Percentiles rank a stretch among this genome's conserved stretches.
Conservation (phyloP, 2,797 vertebrate genomes). For the Sus cebifrons region DNA sequence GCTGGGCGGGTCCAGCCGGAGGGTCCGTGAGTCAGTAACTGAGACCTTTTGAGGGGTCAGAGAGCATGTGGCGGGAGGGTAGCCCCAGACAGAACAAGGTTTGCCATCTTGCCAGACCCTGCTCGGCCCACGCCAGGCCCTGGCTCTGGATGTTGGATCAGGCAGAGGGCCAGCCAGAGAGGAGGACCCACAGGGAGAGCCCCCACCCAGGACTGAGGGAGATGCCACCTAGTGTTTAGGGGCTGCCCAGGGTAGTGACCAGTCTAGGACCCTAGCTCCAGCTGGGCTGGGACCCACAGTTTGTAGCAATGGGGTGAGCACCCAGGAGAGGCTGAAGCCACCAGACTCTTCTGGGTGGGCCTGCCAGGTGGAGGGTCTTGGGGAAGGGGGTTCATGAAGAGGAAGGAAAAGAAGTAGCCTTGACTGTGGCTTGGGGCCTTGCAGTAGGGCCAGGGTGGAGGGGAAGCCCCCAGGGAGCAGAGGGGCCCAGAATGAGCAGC, state of each 20-base stretch:
- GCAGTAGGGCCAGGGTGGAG: background rate
- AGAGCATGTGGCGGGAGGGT: background rate
- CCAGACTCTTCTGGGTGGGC: background rate
- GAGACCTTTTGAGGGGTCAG: conserved; percentile 23
- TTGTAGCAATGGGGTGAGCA: background rate
- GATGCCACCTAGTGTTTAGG: background rate
- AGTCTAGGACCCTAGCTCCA: background rate
- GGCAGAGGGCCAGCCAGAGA: background rate
- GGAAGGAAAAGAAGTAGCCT: background rate
- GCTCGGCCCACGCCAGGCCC: background rate
- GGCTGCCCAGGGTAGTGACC: background rate
- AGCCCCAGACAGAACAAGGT: background rate
- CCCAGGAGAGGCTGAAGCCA: background rate
- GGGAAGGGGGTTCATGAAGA: background rate
- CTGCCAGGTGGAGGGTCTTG: background rate
- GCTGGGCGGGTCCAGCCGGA: background rate
- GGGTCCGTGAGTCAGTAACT: conserved; percentile 62
- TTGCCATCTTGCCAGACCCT: background rate
- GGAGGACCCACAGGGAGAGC: background rate
- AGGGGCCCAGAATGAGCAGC: background rate
- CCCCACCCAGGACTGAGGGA: background rate
- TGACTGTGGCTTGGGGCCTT: background rate
- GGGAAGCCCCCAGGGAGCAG: background rate
- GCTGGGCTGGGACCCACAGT: background rate
- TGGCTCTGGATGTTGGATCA: background rate